phyloP scores from a whole-genome alignment of 2,113 vertebrate species.

The Neofelis nebulosa region DNA sequence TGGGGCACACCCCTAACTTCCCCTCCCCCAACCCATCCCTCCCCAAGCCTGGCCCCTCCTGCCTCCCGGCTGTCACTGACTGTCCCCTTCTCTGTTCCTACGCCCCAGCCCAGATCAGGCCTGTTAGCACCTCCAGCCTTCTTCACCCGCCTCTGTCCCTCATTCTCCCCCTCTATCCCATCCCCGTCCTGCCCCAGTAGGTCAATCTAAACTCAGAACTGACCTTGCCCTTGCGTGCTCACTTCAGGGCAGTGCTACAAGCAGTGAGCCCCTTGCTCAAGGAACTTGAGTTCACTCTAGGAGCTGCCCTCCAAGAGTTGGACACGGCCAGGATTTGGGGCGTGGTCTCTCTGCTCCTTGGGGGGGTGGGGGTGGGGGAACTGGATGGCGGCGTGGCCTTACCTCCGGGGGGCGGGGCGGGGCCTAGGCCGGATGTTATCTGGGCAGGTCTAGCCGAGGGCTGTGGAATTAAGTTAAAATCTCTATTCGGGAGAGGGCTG shows the following conservation, averaged over 20 bases:
- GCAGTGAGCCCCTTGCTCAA: not conserved
- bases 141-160: not conserved
- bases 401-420: not conserved
- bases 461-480: not conserved
- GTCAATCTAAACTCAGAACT: not conserved
- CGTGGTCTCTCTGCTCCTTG: not conserved
- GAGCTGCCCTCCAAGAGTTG: not conserved
- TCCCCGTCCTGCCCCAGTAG: not conserved
- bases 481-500: not conserved
- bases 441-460: not conserved
- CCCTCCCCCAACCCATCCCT: not conserved
- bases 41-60: not conserved
- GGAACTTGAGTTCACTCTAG: not conserved
- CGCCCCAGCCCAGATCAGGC: not conserved
- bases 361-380: rapidly evolving
- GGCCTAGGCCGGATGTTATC: not conserved
- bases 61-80: not conserved
- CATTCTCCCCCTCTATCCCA: not conserved
- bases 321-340: not conserved
- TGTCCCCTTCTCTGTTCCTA: not conserved
- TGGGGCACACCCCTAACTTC: not conserved
- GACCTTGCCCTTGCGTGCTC: not conserved
- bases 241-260: not conserved
- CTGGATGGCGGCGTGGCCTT: not conserved
- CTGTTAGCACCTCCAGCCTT: not conserved